A percentile compares a stretch with the other conserved stretches of the same genome.
Conservation (phyloP, 2,113 vertebrate species). For the Mus spicilegus region DNA sequence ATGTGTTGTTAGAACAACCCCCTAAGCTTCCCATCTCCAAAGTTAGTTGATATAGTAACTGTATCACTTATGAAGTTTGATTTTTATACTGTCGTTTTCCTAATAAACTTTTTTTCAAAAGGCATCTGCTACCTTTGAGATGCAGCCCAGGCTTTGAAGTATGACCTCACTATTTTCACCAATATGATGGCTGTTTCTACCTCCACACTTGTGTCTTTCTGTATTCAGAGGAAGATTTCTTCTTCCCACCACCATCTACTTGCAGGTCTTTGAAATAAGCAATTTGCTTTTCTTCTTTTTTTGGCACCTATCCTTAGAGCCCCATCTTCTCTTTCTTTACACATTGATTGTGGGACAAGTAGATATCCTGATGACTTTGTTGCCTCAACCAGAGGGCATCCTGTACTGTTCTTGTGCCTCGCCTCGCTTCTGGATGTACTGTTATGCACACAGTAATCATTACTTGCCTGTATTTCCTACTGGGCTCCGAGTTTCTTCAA, state of each 20-base stretch:
- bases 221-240: background rate
- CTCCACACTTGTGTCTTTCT: background rate
- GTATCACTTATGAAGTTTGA: background rate
- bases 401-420: no score
- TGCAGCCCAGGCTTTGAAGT: background rate
- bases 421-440: no score
- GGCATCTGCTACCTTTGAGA: background rate
- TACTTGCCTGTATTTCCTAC: background rate
- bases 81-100: background rate
- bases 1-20: background rate
- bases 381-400: background rate
- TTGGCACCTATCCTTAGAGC: background rate
- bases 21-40: background rate
- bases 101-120: background rate
- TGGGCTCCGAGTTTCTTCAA: background rate
- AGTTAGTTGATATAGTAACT: background rate
- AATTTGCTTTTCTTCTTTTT: background rate
- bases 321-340: background rate
- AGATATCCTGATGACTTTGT: no score
- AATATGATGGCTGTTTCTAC: background rate
- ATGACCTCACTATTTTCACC: background rate
- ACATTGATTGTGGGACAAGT: background rate
- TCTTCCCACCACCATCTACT: background rate
- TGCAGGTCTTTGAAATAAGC: background rate
- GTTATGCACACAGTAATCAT: no score